Base-by-base conservation (phyloP, 2,113 vertebrate species). In the Cephalopholis sonnerati region DNA sequence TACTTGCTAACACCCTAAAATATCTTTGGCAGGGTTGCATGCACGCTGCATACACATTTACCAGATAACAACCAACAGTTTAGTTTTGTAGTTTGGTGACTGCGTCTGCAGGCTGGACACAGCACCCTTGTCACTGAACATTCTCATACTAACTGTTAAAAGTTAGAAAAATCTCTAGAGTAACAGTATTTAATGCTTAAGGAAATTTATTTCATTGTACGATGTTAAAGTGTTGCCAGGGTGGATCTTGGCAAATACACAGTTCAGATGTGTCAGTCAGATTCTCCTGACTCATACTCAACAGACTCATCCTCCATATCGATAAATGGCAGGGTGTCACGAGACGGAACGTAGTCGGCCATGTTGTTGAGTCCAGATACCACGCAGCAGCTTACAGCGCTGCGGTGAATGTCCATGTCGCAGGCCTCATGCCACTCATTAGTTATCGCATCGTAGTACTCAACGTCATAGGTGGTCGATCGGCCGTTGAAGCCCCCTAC, bases 381-480 rank as follows among this genome's bases (percentile, higher is more conserved):
- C 69, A 97, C 95, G 0, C 97, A 98, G 95, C 97, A 98, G 94
- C 96, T 93, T 75, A 98, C 86, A 0, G 96, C 96, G 0, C 97
- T 97, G 53, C 96, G 96, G 88, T 86, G 90, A 15, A 96, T 61
- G 2, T 85, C 51, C 96, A 98, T 97, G 88, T 96, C 74, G 0
- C 91, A 29, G 0, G 90, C 90, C 0, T 94, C 89, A 0, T 88
- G 85, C 98, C 98, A 98, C 79, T 93, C 80, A 0, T 96, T 90
- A 0, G 90, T 85, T 10, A 81, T 83, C 1, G 91, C 8, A 2
- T 95, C 77, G 1, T 93, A 95, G 69, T 1, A 88, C 13, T 95
- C 94, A 0, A 84, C 90, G 0, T 77, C 9, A 32, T 1, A 68
- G 22, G 17, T 82, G 29, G 86, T 91, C 63, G 39, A 46, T 2